Evolutionary conservation across 2,888 invertebrate genomes (phyloP).

Genomic region (Ectemnius lituratus): DNA sequence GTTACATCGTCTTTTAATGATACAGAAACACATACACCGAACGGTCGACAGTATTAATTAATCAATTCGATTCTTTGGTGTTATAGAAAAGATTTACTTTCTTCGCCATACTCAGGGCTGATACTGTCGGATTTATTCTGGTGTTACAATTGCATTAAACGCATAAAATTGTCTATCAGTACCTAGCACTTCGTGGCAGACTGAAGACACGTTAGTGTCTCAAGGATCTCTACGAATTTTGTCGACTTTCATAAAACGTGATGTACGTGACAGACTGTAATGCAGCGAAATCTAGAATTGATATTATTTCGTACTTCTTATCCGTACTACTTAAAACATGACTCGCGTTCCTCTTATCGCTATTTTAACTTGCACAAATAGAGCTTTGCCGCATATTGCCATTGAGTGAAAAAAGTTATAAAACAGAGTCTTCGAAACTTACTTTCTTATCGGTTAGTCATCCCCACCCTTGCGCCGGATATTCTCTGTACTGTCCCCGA

Average conservation of each 20-base stretch:
- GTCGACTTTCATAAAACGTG: constrained; percentile 25
- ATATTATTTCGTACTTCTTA: constrained; percentile 20
- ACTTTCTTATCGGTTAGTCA: constrained; percentile 43
- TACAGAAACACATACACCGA: neutral
- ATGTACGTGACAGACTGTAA: constrained; percentile 35
- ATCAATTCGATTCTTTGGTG: constrained; percentile 12
- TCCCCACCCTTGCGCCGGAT: constrained; percentile 2
- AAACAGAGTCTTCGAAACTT: constrained; percentile 53
- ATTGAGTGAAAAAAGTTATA: constrained; percentile 58
- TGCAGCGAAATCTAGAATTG: constrained; percentile 24
- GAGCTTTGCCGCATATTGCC: constrained; percentile 42
- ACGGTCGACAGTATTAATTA: neutral
- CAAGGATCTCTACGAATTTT: constrained; percentile 18
- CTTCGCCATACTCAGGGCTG: neutral
- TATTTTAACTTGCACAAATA: constrained; percentile 45
- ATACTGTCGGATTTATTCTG: constrained; percentile 23
- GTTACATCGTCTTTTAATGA: neutral
- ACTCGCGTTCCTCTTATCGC: constrained; percentile 30
- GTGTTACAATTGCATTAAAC: constrained; percentile 16
- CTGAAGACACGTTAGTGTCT: constrained; percentile 28
- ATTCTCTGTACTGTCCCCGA: constrained; percentile 12
- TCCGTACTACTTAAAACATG: constrained; percentile 34
- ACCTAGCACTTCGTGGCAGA: constrained; percentile 55
- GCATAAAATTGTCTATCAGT: constrained; percentile 27
- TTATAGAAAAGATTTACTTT: constrained; percentile 15